These are phyloP conservation scores for Tadarida brasiliensis DNA, from an alignment of 2,797 vertebrate species.

Conservation along the genomic window DNA sequence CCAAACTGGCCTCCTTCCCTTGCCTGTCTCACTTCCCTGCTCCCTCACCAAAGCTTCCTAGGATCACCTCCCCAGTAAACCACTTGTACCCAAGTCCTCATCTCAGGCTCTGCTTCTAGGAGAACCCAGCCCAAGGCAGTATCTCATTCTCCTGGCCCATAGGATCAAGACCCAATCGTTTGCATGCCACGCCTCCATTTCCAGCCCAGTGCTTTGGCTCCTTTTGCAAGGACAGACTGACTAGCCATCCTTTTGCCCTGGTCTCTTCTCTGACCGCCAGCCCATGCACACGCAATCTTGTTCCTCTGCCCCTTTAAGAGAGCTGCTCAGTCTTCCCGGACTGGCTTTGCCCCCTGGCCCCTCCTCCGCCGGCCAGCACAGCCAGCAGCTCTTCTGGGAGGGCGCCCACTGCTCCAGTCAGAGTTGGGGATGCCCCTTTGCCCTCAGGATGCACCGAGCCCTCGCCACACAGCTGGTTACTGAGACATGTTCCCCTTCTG, in stretches of 20 bases:
- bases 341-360: background rate
- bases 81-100: background rate
- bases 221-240: background rate
- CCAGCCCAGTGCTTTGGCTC: background rate
- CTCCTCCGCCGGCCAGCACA: background rate
- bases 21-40: background rate
- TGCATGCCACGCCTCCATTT: background rate
- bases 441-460: background rate
- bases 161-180: background rate
- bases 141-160: background rate
- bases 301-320: background rate
- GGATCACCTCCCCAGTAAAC: background rate
- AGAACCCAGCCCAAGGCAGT: background rate
- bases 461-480: background rate
- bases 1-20: background rate
- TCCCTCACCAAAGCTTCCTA: background rate
- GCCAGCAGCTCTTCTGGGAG: background rate
- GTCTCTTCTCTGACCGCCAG: background rate
- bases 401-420: rapidly evolving
- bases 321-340: background rate
- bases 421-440: background rate
- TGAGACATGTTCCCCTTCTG: background rate
- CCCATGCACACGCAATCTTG: background rate
- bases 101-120: background rate
- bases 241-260: background rate